phyloP scores from a whole-genome alignment of 1,140 invertebrate species.

The Coelopa frigida region DNA sequence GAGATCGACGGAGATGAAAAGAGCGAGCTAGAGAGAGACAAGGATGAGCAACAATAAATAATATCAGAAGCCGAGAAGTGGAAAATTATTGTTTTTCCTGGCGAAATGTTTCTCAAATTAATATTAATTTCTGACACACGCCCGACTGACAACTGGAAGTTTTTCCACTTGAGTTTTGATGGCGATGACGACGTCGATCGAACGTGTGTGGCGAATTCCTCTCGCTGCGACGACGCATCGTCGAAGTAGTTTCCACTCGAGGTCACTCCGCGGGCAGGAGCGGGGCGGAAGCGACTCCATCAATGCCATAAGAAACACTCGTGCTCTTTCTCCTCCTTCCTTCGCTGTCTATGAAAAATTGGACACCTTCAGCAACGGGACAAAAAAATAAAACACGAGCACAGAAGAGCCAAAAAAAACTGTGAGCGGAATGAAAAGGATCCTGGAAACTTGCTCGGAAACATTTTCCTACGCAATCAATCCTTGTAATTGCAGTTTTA shows the following conservation, averaged over 20 bases:
- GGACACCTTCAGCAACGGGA: constrained; percentile 39
- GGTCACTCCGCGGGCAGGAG: too few species aligned
- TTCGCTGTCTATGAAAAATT: constrained; percentile 40
- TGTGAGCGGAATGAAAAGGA: constrained; percentile 16
- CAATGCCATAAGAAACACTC: too few species aligned
- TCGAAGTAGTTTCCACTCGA: too few species aligned
- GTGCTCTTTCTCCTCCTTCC: constrained; percentile 19
- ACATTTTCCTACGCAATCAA: constrained; percentile 45
- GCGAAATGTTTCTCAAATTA: too few species aligned
- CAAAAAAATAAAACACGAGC: too few species aligned
- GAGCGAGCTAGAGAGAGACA: too few species aligned
- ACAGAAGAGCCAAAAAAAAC: too few species aligned
- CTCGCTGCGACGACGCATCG: too few species aligned
- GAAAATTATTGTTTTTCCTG: too few species aligned
- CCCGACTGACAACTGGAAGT: constrained; percentile 28
- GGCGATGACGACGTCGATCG: constrained; percentile 9
- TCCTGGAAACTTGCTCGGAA: constrained; percentile 16
- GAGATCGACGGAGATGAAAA: background rate
- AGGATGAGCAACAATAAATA: too few species aligned
- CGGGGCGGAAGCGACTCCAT: too few species aligned
- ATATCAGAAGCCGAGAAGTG: too few species aligned
- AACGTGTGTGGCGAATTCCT: constrained; percentile 43
- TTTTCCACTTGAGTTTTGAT: background rate
- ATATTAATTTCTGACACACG: constrained; percentile 45
- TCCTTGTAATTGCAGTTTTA: constrained; percentile 40